Evolutionary conservation across 1,140 invertebrate genomes (phyloP).

Genomic region (Drosophila ogumai): DNA sequence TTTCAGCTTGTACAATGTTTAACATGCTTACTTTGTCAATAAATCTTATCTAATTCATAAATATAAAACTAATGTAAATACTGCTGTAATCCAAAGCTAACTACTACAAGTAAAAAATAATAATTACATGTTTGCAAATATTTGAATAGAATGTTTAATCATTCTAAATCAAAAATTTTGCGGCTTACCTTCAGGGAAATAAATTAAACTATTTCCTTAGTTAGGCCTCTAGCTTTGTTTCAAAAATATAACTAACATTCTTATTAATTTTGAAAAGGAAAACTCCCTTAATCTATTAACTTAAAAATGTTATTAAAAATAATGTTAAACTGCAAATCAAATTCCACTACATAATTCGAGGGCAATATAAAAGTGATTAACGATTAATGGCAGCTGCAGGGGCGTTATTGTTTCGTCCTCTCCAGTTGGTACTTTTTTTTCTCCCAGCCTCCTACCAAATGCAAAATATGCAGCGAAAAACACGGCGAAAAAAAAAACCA

Average conservation of each 20-base stretch:
- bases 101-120: background rate
- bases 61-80: background rate
- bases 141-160: too few species aligned
- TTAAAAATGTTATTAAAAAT: too few species aligned
- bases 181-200: background rate
- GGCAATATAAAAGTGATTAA: slow-evolving; percentile 61
- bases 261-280: too few species aligned
- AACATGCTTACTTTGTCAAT: slow-evolving; percentile 14
- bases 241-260: too few species aligned
- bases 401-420: slow-evolving; percentile 59
- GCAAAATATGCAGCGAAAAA: slow-evolving; percentile 71
- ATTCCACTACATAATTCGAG: slow-evolving; percentile 22
- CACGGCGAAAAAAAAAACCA: slow-evolving; percentile 44
- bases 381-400: slow-evolving; percentile 81
- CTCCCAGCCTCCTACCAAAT: slow-evolving; percentile 69
- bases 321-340: background rate
- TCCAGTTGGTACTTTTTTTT: slow-evolving; percentile 25
- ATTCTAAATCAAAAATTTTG: background rate
- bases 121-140: background rate
- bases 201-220: background rate
- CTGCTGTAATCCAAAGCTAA: background rate
- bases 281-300: too few species aligned
- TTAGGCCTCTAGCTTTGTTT: too few species aligned
- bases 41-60: slow-evolving; percentile 8
- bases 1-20: slow-evolving; percentile 5